These are phyloP conservation scores for Hoplodrina ambigua DNA, from an alignment of 2,888 invertebrate genomes.

Conservation along the genomic window DNA sequence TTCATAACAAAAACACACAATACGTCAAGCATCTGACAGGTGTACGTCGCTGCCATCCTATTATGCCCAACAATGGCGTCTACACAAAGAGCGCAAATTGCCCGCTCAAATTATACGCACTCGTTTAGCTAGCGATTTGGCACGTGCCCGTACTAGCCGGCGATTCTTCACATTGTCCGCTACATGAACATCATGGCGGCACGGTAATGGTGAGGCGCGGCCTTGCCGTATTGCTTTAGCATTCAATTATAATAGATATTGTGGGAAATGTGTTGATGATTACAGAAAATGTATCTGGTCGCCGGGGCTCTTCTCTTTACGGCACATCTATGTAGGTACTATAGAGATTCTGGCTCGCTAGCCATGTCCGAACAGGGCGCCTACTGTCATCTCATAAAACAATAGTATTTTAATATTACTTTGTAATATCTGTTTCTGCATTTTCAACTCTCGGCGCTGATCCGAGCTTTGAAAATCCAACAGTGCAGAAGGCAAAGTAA, in stretches of 20 bases:
- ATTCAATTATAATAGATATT: conserved; percentile 45
- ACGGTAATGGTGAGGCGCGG: conserved; percentile 19
- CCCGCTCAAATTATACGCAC: conserved; percentile 56
- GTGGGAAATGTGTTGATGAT: conserved; percentile 12
- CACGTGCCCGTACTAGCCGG: conserved; percentile 31
- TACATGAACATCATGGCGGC: conserved; percentile 31
- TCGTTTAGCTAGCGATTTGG: conserved; percentile 47
- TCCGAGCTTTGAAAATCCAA: too few relatives aligned
- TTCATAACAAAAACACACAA: conserved; percentile 14
- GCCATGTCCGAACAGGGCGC: neutral
- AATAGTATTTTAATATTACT: too few relatives aligned
- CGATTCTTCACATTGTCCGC: conserved; percentile 54
- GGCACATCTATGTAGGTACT: neutral
- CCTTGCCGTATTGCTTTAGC: conserved; percentile 46
- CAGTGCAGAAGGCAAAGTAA: too few relatives aligned
- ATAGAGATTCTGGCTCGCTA: neutral
- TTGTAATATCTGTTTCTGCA: too few relatives aligned
- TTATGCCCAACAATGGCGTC: conserved; percentile 47
- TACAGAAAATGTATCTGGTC: neutral
- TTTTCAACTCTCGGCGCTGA: too few relatives aligned
- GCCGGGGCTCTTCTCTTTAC: neutral
- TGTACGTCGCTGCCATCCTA: conserved; percentile 19
- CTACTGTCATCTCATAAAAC: too few relatives aligned
- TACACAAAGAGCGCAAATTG: conserved; percentile 58
- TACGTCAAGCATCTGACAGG: conserved; percentile 39